These are phyloP conservation scores for Ornithoptera alexandrae DNA, from an alignment of 2,888 invertebrate genomes.

Conservation along the genomic window DNA sequence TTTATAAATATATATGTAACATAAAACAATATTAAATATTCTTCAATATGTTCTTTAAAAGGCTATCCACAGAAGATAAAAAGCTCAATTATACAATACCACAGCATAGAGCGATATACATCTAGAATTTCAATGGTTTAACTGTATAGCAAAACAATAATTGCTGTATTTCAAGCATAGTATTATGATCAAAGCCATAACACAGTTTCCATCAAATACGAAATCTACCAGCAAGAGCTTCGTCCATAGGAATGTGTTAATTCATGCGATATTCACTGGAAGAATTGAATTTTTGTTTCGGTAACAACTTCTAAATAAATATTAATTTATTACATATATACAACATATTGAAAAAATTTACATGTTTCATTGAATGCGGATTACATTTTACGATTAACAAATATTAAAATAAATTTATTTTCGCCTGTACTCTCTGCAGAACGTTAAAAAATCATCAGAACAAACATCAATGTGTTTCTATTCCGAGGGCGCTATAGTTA, in stretches of 20 bases:
- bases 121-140: constrained; percentile 22
- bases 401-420: too few relatives aligned
- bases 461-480: too few relatives aligned
- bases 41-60: not conserved
- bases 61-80: constrained; percentile 2
- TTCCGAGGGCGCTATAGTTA: too few relatives aligned
- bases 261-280: constrained; percentile 20
- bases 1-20: not conserved
- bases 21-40: constrained; percentile 1
- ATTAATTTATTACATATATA: not conserved
- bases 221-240: constrained; percentile 16
- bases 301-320: not conserved
- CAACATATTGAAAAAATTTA: not conserved
- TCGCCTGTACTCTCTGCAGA: too few relatives aligned
- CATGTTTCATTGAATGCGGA: too few relatives aligned
- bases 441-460: too few relatives aligned
- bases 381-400: too few relatives aligned
- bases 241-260: constrained; percentile 15
- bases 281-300: constrained; percentile 15
- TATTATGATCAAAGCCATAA: constrained; percentile 30
- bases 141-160: constrained; percentile 25
- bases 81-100: constrained; percentile 8
- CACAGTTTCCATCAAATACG: constrained; percentile 29
- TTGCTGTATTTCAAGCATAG: constrained; percentile 22
- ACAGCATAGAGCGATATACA: constrained; percentile 25